Conservation (phyloP, 1,140 invertebrate genomes). For the Nomia melanderi region DNA sequence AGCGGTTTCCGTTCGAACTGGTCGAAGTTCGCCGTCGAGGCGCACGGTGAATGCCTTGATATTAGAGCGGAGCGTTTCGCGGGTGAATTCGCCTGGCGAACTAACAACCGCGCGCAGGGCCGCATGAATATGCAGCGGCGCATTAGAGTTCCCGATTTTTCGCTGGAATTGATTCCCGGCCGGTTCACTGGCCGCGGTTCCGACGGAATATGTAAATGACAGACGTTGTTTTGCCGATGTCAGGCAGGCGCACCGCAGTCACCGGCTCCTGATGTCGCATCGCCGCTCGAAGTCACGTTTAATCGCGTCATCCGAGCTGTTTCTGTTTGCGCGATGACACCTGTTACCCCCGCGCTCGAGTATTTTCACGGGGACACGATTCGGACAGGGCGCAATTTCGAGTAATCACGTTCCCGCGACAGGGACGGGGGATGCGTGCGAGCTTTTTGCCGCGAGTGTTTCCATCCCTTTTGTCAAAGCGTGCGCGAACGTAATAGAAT, state of each 20-base stretch:
- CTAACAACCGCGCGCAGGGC: neutral
- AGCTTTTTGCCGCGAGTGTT: no score
- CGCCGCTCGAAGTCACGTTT: conserved; percentile 23
- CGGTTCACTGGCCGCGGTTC: neutral
- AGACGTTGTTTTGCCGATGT: conserved; percentile 20
- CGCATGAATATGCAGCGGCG: conserved; percentile 2
- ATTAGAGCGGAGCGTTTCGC: neutral
- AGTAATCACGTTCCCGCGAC: neutral
- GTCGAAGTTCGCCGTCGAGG: no score
- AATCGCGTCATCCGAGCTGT: neutral
- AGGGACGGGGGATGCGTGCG: neutral
- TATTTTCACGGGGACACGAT: neutral
- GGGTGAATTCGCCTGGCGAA: neutral
- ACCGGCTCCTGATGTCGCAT: neutral
- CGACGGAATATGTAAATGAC: conserved; percentile 25
- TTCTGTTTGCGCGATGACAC: neutral
- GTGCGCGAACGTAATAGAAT: no score
- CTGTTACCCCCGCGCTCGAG: neutral
- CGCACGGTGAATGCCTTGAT: neutral
- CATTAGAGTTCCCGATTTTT: conserved; percentile 16
- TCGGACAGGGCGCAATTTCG: no score
- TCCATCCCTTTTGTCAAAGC: no score
- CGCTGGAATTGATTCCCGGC: neutral
- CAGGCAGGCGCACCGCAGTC: neutral
- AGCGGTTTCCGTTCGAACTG: no score